phyloP scores from a whole-genome alignment of 2,888 invertebrate genomes.

The Brachyptera putata region DNA sequence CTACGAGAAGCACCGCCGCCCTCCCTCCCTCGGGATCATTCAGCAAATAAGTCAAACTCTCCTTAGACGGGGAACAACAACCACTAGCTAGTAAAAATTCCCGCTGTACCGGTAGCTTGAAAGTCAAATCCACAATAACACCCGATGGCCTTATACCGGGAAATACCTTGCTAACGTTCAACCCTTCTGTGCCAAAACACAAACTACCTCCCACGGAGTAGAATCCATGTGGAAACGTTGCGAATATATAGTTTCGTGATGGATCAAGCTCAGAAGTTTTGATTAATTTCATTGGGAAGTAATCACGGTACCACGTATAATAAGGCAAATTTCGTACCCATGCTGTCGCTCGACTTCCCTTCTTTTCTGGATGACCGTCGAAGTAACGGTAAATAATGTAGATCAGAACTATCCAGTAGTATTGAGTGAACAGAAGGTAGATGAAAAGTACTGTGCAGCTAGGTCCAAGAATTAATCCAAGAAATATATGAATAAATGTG shows the following conservation, averaged over 20 bases:
- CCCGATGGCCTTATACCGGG: constrained; percentile 59
- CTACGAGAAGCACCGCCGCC: constrained; percentile 72
- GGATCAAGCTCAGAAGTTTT: constrained; percentile 80
- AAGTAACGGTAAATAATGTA: constrained; percentile 64
- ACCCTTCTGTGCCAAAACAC: constrained; percentile 40
- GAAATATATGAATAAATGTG: too few species aligned
- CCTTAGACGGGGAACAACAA: constrained; percentile 57
- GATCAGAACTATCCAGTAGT: constrained; percentile 46
- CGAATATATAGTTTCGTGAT: constrained; percentile 75
- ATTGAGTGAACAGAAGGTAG: constrained; percentile 48
- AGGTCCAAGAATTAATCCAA: constrained; percentile 36
- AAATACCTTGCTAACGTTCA: constrained; percentile 50
- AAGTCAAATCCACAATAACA: constrained; percentile 69
- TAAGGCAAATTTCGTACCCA: constrained; percentile 62
- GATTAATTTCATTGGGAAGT: constrained; percentile 79
- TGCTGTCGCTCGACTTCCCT: constrained; percentile 51
- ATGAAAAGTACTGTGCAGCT: constrained; percentile 49
- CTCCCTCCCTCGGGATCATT: constrained; percentile 50
- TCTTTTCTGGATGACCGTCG: constrained; percentile 58
- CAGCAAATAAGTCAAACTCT: constrained; percentile 62
- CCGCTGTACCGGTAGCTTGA: constrained; percentile 65
- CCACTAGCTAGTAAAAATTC: constrained; percentile 58
- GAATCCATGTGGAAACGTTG: constrained; percentile 88
- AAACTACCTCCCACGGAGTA: constrained; percentile 65
- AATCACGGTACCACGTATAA: constrained; percentile 73